Base-by-base conservation (phyloP, 2,797 vertebrate genomes). In the Protonibea diacanthus region DNA sequence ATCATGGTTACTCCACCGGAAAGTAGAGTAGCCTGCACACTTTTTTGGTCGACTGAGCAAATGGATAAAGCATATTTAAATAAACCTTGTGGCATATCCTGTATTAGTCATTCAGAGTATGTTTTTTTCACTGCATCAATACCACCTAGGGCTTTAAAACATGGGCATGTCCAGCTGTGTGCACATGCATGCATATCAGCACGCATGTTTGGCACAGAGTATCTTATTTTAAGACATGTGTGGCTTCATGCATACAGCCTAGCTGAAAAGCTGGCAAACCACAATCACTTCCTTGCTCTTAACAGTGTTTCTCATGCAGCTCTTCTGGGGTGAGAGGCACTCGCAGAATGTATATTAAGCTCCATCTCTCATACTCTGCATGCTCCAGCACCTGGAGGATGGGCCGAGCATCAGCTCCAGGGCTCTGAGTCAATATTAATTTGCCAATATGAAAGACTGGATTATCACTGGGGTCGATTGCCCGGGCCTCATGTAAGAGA, bases 381-480 rank as follows among this genome's bases (percentile, higher is more conserved):
- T 85, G 79, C 82, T 86, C 73, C 79, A 70, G 81, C 74, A 85
- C 81, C 81, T 86, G 80, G 75, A 87, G 76, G 84, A 90, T 68
- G 78, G 80, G 78, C 77, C 23, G 6, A 75, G 79, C 84, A 88
- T 79, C 86, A 78, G 81, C 55, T 77, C 70, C 80, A 75, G 63
- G 81, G 69, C 87, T 85, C 85, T 78, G 63, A 91, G 86, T 92
- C 88, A 89, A 92, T 92, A 92, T 88, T 89, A 89, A 91, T 93
- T 86, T 92, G 84, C 83, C 86, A 88, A 86, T 91, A 86, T 92
- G 84, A 93, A 91, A 89, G 86, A 89, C 85, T 88, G 85, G 78
- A 91, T 93, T 91, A 88, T 91, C 88, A 85, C 85, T 72, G 70
- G 71, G 78, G 86, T 91, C 78, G 75, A 88, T 78, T 90, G 76